These are phyloP conservation scores for Chelmon rostratus DNA, from an alignment of 2,797 vertebrate genomes.

Conservation along the genomic window DNA sequence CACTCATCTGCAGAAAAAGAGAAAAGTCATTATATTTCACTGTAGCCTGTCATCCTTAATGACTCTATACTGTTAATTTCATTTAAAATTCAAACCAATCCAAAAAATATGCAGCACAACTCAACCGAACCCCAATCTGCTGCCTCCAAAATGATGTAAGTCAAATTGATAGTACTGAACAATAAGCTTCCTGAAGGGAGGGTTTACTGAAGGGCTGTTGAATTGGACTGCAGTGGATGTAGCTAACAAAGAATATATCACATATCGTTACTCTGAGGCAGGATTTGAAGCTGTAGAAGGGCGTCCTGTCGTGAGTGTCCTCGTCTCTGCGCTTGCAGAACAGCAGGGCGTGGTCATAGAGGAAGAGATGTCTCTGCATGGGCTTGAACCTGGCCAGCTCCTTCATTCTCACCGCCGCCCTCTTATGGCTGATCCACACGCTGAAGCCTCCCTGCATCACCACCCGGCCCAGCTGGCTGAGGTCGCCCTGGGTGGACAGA, in stretches of 20 bases:
- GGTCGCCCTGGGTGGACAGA: constrained; percentile 87
- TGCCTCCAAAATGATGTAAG: not conserved
- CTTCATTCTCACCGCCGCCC: constrained; percentile 95
- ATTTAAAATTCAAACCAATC: not conserved
- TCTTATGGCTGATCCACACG: constrained; percentile 94
- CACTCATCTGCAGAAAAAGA: constrained; percentile 89
- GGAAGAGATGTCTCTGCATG: constrained; percentile 97
- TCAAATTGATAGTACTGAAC: not conserved
- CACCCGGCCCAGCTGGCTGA: constrained; percentile 92
- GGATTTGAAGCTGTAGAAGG: constrained; percentile 97
- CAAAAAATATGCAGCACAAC: not conserved
- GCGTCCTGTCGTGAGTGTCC: constrained; percentile 89
- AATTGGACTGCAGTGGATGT: not conserved
- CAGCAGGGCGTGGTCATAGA: constrained; percentile 94
- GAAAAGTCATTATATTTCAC: not conserved
- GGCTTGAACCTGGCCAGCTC: constrained; percentile 97
- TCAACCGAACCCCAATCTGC: not conserved
- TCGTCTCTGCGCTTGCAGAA: constrained; percentile 96
- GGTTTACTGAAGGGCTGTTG: not conserved
- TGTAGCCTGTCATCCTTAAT: not conserved
- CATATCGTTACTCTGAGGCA: constrained; percentile 90
- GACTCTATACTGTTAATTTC: not conserved
- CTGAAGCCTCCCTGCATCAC: constrained; percentile 95
- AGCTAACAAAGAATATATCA: not conserved
- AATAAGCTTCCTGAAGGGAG: not conserved